Evolutionary conservation across 2,888 invertebrate genomes (phyloP), one percentile per base, ranked within the genome.

Genomic region (Linnaemya vulpina): DNA sequence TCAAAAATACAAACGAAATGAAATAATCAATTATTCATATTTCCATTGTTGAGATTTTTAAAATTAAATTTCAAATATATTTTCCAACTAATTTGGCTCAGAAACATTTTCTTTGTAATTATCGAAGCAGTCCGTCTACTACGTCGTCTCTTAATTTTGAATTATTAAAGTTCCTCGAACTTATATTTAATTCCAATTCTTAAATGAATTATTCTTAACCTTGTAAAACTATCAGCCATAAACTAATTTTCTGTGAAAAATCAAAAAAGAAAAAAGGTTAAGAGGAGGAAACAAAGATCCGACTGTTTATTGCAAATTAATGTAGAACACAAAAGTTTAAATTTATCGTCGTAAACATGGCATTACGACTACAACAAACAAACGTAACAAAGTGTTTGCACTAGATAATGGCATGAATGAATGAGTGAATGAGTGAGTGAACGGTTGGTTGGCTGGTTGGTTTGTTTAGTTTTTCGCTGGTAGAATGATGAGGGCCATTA

Each of bases 201-300:
- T 51, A 30, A 78, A 81, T 55, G 25, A 49, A 78, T 38, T 65
- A 74, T 65, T 78, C 62, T 85, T 81, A 85, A 81, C 77, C 63
- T 85, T 78, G 84, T 67, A 82, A 75, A 82, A 70, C 53, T 49
- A 76, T 49, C 38, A 82, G 75, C 75, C 81, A 76, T 76, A 76
- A 82, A 63, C 55, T 55, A 63, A 70, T 67, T 67, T 15, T 1
- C 13, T 11, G 25, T 73, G n/a, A 53, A 43, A n/a, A 40, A 30
- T 11, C 8, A 25, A n/a, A 53, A 78, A 38, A 2, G 25, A 4
- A 25, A n/a, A 53, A 78, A 38, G 5, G 25, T 1, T 5, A 30
- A 13, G 30, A 20, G 25, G 0, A 22, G 43, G 20, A 1, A 13
- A 62, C 22, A 15, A 25, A 38, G 43, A n/a, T 30, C 35, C 25